phyloP scores from a whole-genome alignment of 2,797 vertebrate species.

The Pseudomugil gertrudae region DNA sequence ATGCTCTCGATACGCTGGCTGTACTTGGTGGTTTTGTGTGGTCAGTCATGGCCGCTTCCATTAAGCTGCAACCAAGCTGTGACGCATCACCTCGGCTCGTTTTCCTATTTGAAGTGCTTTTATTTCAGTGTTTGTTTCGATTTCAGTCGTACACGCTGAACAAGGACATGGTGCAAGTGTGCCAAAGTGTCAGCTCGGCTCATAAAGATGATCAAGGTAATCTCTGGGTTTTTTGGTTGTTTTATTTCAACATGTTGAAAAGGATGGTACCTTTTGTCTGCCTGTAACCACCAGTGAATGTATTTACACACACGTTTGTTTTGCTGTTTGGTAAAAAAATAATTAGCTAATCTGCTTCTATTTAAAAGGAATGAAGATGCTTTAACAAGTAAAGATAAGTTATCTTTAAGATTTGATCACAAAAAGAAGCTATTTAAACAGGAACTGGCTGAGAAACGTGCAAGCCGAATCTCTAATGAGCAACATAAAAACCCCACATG shows the following conservation, averaged over 20 bases:
- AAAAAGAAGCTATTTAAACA: no score
- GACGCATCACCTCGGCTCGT: slow-evolving; percentile 5
- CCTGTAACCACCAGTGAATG: no score
- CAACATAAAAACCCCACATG: neutral
- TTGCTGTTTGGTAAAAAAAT: no score
- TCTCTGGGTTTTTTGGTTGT: neutral
- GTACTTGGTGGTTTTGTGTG: neutral
- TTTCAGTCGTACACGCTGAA: neutral
- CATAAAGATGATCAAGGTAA: neutral
- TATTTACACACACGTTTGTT: no score
- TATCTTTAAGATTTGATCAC: no score
- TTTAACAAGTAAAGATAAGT: no score
- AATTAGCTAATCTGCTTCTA: no score
- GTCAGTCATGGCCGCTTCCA: neutral
- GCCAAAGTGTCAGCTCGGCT: neutral
- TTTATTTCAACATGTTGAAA: no score
- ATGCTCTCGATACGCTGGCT: neutral
- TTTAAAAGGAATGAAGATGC: no score
- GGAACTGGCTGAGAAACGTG: neutral
- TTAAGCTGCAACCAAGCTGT: neutral
- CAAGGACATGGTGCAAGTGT: neutral
- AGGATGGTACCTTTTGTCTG: no score
- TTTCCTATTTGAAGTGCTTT: neutral
- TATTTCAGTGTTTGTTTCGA: neutral
- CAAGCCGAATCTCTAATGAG: neutral